phyloP scores from a whole-genome alignment of 1,140 invertebrate species.

The Teleogryllus occipitalis region DNA sequence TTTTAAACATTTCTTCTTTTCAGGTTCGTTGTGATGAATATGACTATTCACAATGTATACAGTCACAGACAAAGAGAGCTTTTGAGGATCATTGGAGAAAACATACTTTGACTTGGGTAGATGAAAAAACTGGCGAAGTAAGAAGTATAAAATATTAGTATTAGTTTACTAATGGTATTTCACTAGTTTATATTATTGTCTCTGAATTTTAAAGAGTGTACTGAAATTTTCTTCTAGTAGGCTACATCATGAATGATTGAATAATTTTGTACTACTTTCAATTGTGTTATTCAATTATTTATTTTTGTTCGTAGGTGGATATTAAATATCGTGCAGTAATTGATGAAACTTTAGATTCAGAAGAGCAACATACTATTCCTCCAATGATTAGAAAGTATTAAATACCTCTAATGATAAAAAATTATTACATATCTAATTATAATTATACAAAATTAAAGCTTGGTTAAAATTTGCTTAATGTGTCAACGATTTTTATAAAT shows the following conservation, averaged over 20 bases:
- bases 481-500: too few species aligned
- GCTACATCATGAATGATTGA: too few species aligned
- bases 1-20: conserved; percentile 16
- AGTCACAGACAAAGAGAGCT: conserved; percentile 60
- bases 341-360: conserved; percentile 70
- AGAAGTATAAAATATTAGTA: conserved; percentile 38
- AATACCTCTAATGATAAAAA: conserved; percentile 20
- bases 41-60: conserved; percentile 63
- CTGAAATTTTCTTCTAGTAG: too few species aligned
- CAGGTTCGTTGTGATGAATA: conserved; percentile 65
- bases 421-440: neutral
- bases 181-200: neutral
- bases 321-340: conserved; percentile 81
- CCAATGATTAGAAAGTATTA: conserved; percentile 65
- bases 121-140: conserved; percentile 53
- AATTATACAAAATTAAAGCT: too few species aligned
- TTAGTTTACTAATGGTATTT: conserved; percentile 25
- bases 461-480: too few species aligned
- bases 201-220: too few species aligned
- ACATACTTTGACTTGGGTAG: conserved; percentile 68
- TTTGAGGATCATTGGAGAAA: conserved; percentile 83
- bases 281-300: too few species aligned
- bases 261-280: too few species aligned
- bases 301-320: conserved; percentile 42
- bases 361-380: conserved; percentile 60